phyloP scores from a whole-genome alignment of 2,113 vertebrate species.

The Sarotherodon lohbergeri region DNA sequence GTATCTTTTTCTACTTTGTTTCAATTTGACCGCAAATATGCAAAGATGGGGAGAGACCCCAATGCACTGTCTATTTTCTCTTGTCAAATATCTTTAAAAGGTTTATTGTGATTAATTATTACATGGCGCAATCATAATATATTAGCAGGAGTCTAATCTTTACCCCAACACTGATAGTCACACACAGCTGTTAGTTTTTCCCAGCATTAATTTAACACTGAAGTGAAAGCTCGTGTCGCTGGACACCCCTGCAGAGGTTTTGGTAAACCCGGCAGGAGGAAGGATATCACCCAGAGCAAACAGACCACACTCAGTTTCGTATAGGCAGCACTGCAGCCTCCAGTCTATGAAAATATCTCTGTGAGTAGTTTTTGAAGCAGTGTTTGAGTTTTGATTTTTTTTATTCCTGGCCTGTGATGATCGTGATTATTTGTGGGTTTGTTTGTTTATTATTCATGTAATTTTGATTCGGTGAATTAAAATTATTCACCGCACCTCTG shows the following conservation, averaged over 20 bases:
- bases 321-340: not conserved
- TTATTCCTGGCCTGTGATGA: not conserved
- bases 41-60: not conserved
- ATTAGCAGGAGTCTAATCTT: not conserved
- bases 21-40: not conserved
- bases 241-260: not conserved
- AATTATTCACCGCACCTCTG: not conserved
- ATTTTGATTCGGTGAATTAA: not conserved
- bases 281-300: not conserved
- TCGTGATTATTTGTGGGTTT: not conserved
- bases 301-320: not conserved
- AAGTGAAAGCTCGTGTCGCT: not conserved
- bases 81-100: not conserved
- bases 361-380: not conserved
- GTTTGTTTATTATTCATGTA: not conserved
- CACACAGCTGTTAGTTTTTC: not conserved
- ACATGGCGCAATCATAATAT: not conserved
- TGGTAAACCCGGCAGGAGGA: not conserved
- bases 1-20: not conserved
- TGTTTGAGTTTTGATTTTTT: not conserved
- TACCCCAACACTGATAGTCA: not conserved
- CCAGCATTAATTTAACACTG: not conserved
- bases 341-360: not conserved
- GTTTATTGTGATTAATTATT: not conserved
- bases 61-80: not conserved